These are phyloP conservation scores for Microplitis mediator DNA, from an alignment of 1,140 invertebrate genomes.

Conservation along the genomic window DNA sequence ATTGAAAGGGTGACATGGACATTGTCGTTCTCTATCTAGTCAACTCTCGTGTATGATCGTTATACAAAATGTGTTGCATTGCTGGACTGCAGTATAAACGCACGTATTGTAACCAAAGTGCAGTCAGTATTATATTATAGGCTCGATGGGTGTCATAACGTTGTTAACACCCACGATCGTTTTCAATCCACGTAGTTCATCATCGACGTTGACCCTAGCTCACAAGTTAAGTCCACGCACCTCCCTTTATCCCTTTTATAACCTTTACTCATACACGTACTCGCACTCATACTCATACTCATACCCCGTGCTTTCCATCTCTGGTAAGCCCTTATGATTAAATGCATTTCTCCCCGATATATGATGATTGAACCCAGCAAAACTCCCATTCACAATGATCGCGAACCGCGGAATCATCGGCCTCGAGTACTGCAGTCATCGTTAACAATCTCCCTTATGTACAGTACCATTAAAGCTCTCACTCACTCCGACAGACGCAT, in stretches of 20 bases:
- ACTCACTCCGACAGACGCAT: background rate
- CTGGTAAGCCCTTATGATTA: too few species aligned
- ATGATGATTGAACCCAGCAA: background rate
- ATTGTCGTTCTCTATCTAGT: too few species aligned
- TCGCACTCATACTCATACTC: background rate
- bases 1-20: too few species aligned
- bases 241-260: slow-evolving; percentile 3
- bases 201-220: slow-evolving; percentile 44
- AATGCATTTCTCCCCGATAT: too few species aligned
- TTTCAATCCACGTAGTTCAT: slow-evolving; percentile 60
- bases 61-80: too few species aligned
- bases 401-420: slow-evolving; percentile 33
- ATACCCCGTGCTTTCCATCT: too few species aligned
- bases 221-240: background rate
- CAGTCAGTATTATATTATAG: too few species aligned
- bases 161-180: slow-evolving; percentile 59
- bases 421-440: slow-evolving; percentile 45
- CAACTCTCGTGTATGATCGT: too few species aligned
- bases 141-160: slow-evolving; percentile 45
- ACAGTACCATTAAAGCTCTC: background rate
- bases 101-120: too few species aligned
- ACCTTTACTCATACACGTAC: slow-evolving; percentile 17
- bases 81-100: too few species aligned
- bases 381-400: slow-evolving; percentile 13
- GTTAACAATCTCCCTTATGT: slow-evolving; percentile 39